Evolutionary conservation across 2,888 invertebrate genomes (phyloP).

Genomic region (Nomada flava): DNA sequence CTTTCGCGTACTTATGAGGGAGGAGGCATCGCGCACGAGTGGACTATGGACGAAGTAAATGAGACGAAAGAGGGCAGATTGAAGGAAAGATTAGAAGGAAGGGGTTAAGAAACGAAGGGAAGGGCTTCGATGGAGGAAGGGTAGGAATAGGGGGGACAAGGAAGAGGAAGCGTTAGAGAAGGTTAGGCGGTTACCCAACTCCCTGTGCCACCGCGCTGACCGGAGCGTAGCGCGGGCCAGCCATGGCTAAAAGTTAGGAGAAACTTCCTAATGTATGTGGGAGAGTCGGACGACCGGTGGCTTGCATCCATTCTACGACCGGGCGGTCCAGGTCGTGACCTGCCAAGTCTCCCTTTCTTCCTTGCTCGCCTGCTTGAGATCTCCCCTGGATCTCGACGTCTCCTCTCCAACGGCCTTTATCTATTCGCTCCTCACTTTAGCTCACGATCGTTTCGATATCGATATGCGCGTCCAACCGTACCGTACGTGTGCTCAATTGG

Average conservation of each 20-base stretch:
- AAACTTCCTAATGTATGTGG: conserved; percentile 81
- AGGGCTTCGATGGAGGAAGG: conserved; percentile 43
- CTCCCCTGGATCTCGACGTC: conserved; percentile 55
- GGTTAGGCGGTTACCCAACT: conserved; percentile 72
- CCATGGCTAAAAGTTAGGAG: conserved; percentile 76
- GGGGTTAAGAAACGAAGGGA: conserved; percentile 17
- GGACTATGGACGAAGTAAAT: conserved; percentile 22
- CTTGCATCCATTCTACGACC: conserved; percentile 77
- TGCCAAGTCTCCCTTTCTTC: conserved; percentile 61
- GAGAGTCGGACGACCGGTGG: conserved; percentile 75
- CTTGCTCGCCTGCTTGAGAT: conserved; percentile 49
- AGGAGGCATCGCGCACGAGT: not conserved
- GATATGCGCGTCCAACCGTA: conserved; percentile 36
- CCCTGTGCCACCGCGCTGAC: conserved; percentile 63
- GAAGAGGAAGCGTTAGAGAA: conserved; percentile 44
- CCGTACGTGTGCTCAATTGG: conserved; percentile 41
- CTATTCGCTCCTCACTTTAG: conserved; percentile 32
- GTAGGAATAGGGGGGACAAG: conserved; percentile 15
- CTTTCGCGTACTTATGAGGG: conserved; percentile 53
- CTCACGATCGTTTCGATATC: conserved; percentile 20
- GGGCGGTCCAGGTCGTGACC: conserved; percentile 78
- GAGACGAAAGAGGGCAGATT: conserved; percentile 27
- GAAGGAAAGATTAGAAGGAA: conserved; percentile 19
- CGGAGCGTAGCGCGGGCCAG: conserved; percentile 50
- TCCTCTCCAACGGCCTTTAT: conserved; percentile 43